Base-by-base conservation (phyloP, 2,113 vertebrate genomes). In the Pipra filicauda region DNA sequence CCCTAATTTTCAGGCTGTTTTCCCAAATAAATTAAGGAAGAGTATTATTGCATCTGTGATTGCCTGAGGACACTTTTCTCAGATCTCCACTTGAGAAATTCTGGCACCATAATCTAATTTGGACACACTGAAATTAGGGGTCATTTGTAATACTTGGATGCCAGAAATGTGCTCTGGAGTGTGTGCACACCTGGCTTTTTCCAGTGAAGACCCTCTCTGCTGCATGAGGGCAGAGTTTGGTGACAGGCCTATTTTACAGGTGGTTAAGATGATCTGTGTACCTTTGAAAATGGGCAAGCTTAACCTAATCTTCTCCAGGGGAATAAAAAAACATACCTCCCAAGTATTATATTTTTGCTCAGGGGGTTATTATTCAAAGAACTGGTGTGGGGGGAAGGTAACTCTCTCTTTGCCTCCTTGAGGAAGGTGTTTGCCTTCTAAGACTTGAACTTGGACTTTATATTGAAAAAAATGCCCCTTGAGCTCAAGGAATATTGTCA, bases 11-110 rank as follows among this genome's bases (percentile, higher is more conserved):
- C 65, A 72, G 61, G 41, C 79, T 78, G 44, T 49, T 95, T 87
- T 51, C 52, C 84, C 79, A 84, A 90, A 78, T 57, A 88, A 93
- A 87, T 91, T 72, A 37, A 72, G 59, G 58, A 28, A 62, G 52
- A 61, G 12, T 61, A 81, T 93, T 86, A 48, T 33, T 94, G 85
- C 72, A 81, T 93, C 69, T 80, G 61, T 54, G 83, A 4, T 41
- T 85, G 85, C 83, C 88, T 70, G 31, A 72, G 86, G 88, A 73
- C n/a, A 31, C 16, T 61, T n/a, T 41, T 57, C 49, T 87, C 84
- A 39, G 39, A 18, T 69, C 70, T 66, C 31, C 76, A n/a, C 41
- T 65, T 85, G 35, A 91, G 86, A 74, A 64, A n/a, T 58, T 54
- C 65, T 95, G 91, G 61, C 83, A 74, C 61, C 52, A 54, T 71